Conservation (phyloP, 2,113 vertebrate genomes). For the Entelurus aequoreus region DNA sequence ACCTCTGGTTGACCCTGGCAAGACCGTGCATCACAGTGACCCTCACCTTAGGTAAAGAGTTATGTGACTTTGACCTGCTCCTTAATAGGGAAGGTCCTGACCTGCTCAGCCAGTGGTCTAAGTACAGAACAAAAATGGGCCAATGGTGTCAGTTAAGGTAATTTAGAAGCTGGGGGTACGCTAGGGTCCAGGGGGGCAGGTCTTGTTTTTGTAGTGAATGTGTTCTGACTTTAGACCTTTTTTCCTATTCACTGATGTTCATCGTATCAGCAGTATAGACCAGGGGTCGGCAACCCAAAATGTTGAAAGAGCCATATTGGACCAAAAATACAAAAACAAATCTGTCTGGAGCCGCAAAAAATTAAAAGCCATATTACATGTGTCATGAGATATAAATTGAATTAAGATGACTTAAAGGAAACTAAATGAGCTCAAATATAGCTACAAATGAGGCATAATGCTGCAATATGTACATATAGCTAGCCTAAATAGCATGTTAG, state of each 20-base stretch:
- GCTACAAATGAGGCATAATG: too few species aligned
- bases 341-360: too few species aligned
- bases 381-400: too few species aligned
- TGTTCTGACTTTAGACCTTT: conserved; percentile 51
- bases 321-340: too few species aligned
- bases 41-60: conserved; percentile 76
- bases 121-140: conserved; percentile 43
- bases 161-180: conserved; percentile 64
- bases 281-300: too few species aligned
- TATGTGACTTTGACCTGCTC: conserved; percentile 76
- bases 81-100: conserved; percentile 66
- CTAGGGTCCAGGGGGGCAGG: conserved; percentile 40
- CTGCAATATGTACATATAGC: too few species aligned
- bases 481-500: too few species aligned
- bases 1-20: conserved; percentile 69
- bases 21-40: conserved; percentile 61
- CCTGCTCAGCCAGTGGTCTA: conserved; percentile 50
- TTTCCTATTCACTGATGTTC: conserved; percentile 48
- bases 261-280: conserved; percentile 51
- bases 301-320: too few species aligned
- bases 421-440: too few species aligned
- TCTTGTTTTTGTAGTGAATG: conserved; percentile 40
- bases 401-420: too few species aligned
- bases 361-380: too few species aligned
- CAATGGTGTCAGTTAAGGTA: conserved; percentile 57